A percentile compares a stretch with the other conserved stretches of the same genome.
phyloP scores from a whole-genome alignment of 2,888 invertebrate genomes.

The Dynastes grantii region DNA sequence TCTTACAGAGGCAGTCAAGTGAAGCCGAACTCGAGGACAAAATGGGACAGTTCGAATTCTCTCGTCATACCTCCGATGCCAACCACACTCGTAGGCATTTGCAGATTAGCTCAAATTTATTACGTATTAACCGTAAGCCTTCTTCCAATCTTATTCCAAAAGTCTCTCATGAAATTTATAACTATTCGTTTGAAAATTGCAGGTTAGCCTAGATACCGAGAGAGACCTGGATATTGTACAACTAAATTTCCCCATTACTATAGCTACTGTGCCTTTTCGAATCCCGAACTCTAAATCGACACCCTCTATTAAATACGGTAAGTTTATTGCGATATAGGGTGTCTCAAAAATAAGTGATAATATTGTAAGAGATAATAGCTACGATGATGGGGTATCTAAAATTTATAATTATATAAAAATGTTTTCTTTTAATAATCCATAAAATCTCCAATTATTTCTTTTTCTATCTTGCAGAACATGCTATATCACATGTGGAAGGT shows the following conservation, averaged over 20 bases:
- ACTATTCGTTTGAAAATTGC: conserved; percentile 55
- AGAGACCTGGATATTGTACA: conserved; percentile 81
- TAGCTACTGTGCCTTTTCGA: conserved; percentile 82
- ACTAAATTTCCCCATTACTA: conserved; percentile 83
- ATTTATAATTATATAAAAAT: conserved; percentile 46
- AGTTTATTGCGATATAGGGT: conserved; percentile 56
- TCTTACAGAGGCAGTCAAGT: conserved; percentile 75
- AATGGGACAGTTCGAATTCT: conserved; percentile 79
- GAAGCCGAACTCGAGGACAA: conserved; percentile 75
- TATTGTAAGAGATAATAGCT: not conserved
- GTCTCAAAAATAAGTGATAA: not conserved
- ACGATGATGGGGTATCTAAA: not conserved
- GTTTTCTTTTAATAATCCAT: too few species aligned
- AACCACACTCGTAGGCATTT: conserved; percentile 81
- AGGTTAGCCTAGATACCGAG: conserved; percentile 82
- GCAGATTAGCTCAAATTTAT: conserved; percentile 78
- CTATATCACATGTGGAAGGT: conserved; percentile 82
- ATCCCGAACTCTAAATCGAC: conserved; percentile 78
- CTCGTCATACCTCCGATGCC: conserved; percentile 84
- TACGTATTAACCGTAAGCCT: conserved; percentile 79
- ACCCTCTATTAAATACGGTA: conserved; percentile 78
- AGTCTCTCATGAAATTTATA: not conserved
- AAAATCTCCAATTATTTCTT: too few species aligned
- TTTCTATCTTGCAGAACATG: conserved; percentile 73
- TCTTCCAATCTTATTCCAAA: not conserved